Evolutionary conservation across 2,113 vertebrate species (phyloP), one percentile per base, ranked within the genome.

Genomic region (Syngnathoides biaculeatus): DNA sequence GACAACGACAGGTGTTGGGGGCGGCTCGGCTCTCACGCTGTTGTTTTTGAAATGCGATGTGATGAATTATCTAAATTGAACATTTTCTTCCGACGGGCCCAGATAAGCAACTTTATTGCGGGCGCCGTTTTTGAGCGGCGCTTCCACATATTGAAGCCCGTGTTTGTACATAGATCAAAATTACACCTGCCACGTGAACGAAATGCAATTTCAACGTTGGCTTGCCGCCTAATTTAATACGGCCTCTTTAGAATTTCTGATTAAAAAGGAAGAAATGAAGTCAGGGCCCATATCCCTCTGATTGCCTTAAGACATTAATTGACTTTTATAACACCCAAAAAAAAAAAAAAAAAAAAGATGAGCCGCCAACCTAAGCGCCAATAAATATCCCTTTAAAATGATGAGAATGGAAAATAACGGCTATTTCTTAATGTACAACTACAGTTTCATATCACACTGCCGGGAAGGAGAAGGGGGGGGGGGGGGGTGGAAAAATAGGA

Each of bases 361-460:
- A 77, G 74, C 72, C 72, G 76, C 79, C 59, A 48, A 73, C 67
- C 67, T 55, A 68, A 67, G 63, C 62, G 75, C 78, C 79, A 89
- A 85, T 84, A 79, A 82, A 87, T 84, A 79, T 62, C 76, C 73
- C 68, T 68, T 73, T 64, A 76, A 86, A 87, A 87, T 72, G 84
- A 88, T 89, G 83, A 88, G 88, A 91, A 87, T 84, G 88, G 89
- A 91, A 90, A 92, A 92, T 90, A 92, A 89, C 82, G 86, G 88
- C 81, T 84, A 88, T 90, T 92, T 92, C 89, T 90, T 91, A 91
- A 92, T 92, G 92, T 87, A 92, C 89, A 92, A 93, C 94, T 91
- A 88, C 92, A 93, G 93, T 95, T 95, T 93, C 95, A 95, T 94
- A 97, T 97, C 95, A 97, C 94, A 95, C 94, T 95, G 95, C 95